Conservation (phyloP, 2,888 invertebrate genomes). For the Willowsia nigromaculata region DNA sequence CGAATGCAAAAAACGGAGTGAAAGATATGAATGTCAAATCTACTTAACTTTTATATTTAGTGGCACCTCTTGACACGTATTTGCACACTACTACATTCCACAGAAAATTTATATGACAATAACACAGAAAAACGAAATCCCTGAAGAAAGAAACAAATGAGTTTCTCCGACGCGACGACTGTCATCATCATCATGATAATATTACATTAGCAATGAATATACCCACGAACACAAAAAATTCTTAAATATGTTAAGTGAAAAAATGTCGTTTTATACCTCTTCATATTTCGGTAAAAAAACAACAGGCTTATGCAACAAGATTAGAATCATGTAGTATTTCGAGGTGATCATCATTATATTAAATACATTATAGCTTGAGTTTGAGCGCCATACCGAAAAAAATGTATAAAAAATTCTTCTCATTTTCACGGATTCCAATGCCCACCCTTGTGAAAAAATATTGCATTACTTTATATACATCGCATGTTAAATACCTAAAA, state of each 20-base stretch:
- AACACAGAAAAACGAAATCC: not conserved
- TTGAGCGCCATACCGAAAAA: not conserved
- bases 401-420: not conserved
- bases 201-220: not conserved
- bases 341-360: not conserved
- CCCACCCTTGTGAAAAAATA: conserved; percentile 57
- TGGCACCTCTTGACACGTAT: conserved; percentile 42
- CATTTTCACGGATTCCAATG: conserved; percentile 53
- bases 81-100: conserved; percentile 29
- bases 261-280: conserved; percentile 1
- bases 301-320: not conserved
- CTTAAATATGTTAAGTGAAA: not conserved
- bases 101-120: conserved; percentile 15
- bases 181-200: not conserved
- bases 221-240: not conserved
- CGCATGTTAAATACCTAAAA: not conserved
- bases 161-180: not conserved
- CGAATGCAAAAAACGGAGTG: not conserved
- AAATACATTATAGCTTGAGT: not conserved
- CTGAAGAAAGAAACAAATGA: conserved; percentile 10
- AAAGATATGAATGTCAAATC: conserved; percentile 32
- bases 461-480: conserved; percentile 5
- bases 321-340: not conserved
- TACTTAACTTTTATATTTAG: conserved; percentile 19
- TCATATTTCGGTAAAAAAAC: not conserved